These are phyloP conservation scores for Buteo buteo DNA, from an alignment of 2,113 vertebrate species.

Conservation along the genomic window DNA sequence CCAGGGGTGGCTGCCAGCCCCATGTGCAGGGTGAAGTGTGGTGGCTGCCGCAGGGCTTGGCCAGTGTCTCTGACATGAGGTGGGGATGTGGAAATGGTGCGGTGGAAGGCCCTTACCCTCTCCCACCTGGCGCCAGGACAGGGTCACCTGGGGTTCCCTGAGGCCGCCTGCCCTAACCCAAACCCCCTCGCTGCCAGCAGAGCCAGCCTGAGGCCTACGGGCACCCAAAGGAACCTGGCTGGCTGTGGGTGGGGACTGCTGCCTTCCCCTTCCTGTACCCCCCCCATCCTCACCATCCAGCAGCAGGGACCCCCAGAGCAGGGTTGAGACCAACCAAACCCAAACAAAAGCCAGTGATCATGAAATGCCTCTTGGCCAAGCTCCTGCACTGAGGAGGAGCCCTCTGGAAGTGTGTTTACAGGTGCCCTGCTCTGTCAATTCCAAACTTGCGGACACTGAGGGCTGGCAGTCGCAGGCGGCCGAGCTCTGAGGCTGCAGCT, in stretches of 20 bases:
- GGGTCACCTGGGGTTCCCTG: not conserved
- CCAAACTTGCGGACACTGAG: not conserved
- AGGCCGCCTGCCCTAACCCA: not conserved
- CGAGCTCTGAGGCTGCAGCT: not conserved
- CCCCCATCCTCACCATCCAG: not conserved
- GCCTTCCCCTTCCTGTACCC: not conserved
- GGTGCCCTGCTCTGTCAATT: too few species aligned
- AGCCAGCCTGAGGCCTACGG: too few species aligned
- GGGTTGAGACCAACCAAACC: not conserved
- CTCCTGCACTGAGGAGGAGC: not conserved
- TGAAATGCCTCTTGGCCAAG: not conserved
- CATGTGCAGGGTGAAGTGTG: rapidly evolving
- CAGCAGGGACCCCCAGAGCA: not conserved
- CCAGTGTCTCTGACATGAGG: not conserved
- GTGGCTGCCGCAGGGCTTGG: not conserved
- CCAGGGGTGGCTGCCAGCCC: not conserved
- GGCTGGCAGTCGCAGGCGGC: not conserved
- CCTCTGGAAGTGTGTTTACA: not conserved
- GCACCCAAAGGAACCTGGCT: not conserved
- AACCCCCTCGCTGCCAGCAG: not conserved
- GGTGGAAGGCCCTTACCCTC: not conserved
- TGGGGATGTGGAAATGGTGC: not conserved
- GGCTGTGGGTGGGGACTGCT: not conserved
- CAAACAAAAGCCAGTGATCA: not conserved
- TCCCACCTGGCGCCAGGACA: not conserved